These are phyloP conservation scores for Cerastoderma edule DNA, from an alignment of 2,888 invertebrate species.

Conservation along the genomic window DNA sequence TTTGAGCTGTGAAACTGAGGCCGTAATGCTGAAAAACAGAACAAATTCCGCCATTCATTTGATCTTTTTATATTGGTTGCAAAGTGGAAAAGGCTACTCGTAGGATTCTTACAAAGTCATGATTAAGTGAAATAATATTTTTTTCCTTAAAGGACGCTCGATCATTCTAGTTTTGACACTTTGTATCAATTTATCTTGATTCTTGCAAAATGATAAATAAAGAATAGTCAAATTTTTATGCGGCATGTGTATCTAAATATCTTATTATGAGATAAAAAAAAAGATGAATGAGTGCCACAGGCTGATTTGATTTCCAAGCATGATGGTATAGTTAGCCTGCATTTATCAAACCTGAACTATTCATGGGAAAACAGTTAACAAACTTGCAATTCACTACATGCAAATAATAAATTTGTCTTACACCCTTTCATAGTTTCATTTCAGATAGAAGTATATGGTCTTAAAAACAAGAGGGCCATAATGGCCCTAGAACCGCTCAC, in stretches of 20 bases:
- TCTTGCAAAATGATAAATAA: too few relatives aligned
- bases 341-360: not conserved
- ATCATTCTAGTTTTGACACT: not conserved
- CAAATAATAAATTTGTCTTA: too few relatives aligned
- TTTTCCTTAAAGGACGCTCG: not conserved
- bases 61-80: not conserved
- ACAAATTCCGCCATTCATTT: not conserved
- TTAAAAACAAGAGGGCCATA: not conserved
- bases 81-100: not conserved
- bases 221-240: too few relatives aligned
- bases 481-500: not conserved
- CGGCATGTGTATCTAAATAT: too few relatives aligned
- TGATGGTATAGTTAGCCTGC: not conserved
- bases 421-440: too few relatives aligned
- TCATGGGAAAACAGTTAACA: not conserved
- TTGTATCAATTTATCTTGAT: not conserved
- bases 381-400: not conserved
- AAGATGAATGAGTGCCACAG: not conserved
- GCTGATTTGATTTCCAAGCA: not conserved
- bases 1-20: conserved; percentile 87
- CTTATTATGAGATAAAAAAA: not conserved
- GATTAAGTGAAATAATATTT: not conserved
- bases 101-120: not conserved
- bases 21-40: conserved; percentile 85
- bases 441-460: not conserved